Conservation (phyloP, 2,888 invertebrate genomes). For the Aquatica leii region DNA sequence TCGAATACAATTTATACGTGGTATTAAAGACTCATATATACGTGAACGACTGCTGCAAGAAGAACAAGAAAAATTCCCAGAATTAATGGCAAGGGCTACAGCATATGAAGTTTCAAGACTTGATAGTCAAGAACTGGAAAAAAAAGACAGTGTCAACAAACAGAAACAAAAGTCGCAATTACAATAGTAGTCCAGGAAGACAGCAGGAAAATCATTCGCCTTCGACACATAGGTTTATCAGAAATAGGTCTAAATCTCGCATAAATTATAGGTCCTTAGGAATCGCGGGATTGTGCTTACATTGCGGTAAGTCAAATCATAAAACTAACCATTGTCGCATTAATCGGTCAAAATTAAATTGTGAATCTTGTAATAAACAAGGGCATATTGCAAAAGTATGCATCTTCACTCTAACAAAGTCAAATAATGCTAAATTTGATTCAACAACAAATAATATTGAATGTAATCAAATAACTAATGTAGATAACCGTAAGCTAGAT, state of each 20-base stretch:
- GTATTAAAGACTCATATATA: neutral
- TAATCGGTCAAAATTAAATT: neutral
- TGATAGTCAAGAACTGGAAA: neutral
- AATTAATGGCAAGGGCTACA: neutral
- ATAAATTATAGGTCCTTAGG: neutral
- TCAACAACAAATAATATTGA: too few species aligned
- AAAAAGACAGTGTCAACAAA: neutral
- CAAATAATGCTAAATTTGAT: too few species aligned
- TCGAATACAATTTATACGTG: neutral
- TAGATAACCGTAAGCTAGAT: too few species aligned
- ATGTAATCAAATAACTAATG: too few species aligned
- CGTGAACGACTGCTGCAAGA: neutral
- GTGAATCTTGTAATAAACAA: neutral
- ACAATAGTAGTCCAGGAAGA: too few species aligned
- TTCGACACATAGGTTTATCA: too few species aligned
- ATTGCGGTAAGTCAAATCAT: neutral
- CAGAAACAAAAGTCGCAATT: too few species aligned
- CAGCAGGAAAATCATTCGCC: too few species aligned
- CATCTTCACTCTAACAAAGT: neutral
- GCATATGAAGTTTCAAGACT: neutral
- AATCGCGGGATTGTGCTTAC: neutral
- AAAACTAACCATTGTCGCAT: neutral
- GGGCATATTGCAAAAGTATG: neutral
- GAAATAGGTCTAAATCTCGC: neutral
- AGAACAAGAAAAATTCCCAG: neutral